phyloP scores from a whole-genome alignment of 2,113 vertebrate species.

The Aphyosemion australe region DNA sequence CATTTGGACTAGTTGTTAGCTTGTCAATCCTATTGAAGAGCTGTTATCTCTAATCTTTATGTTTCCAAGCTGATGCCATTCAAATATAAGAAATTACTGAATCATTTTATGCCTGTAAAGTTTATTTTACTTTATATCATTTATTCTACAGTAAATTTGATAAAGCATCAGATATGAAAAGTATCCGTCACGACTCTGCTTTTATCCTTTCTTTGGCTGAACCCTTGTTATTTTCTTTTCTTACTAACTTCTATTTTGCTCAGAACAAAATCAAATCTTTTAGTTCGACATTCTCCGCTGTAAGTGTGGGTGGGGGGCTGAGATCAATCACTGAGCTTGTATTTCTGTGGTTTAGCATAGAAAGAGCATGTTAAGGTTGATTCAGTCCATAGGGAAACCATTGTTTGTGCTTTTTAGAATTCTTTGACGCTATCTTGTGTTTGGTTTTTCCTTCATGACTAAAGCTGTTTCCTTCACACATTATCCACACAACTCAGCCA shows the following conservation, averaged over 20 bases:
- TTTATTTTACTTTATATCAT: no score
- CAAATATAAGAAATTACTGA: no score
- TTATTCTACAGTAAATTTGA: no score
- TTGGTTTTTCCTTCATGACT: constrained; percentile 16
- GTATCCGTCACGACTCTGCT: background rate
- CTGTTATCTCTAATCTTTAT: no score
- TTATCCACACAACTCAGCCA: constrained; percentile 18
- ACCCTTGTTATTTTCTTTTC: no score
- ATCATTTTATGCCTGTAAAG: no score
- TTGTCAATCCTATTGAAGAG: no score
- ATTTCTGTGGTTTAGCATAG: constrained; percentile 66
- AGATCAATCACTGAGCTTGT: constrained; percentile 63
- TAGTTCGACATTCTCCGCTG: constrained; percentile 58
- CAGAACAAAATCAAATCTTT: constrained; percentile 52
- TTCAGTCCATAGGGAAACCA: constrained; percentile 64
- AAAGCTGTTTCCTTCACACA: constrained; percentile 18
- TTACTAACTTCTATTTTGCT: constrained; percentile 18
- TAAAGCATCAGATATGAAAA: no score
- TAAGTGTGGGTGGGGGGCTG: constrained; percentile 56
- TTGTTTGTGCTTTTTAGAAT: constrained; percentile 59
- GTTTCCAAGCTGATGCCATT: no score
- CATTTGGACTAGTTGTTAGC: no score
- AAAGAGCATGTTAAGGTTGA: constrained; percentile 62
- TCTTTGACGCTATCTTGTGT: constrained; percentile 18
- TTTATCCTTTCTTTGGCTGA: constrained; percentile 5